Base-by-base conservation (phyloP, 2,888 invertebrate species). In the Lathronympha strigana region DNA sequence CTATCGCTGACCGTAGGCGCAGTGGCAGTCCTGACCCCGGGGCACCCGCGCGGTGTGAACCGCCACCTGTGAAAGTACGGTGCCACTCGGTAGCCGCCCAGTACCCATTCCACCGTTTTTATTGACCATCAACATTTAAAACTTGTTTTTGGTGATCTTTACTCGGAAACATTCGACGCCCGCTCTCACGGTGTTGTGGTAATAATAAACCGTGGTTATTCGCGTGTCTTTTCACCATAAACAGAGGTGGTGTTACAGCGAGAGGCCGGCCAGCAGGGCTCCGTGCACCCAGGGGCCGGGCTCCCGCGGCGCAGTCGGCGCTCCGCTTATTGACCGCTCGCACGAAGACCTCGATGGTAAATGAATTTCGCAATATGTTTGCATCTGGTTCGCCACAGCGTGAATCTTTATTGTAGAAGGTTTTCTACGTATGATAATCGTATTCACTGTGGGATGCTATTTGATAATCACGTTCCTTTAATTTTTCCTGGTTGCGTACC, bases 111-210 rank as follows among this genome's bases (percentile, higher is more conserved):
- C 77, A 76, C 78, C 77, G 81, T 83, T 83, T 88, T 90, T 90
- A 90, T 89, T 87, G 84, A 82, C 88, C 87, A 88, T 89, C 87
- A 88, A 82, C 83, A 87, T 90, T 89, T 88, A 72, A 78, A 87
- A 88, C 84, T 23, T 23, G 83, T 79, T 73, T 77, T 83, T 84
- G 82, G 86, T 87, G 82, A 77, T 80, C 76, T 80, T 82, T 88
- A 86, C 85, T 79, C 76, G 81, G 86, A 88, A 87, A 76, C 72
- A 78, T 76, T 77, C 77, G 78, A 75, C 69, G 74, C 68, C 68
- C 79, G 80, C 78, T 90, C 87, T 86, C 88, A 89, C 90, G 89
- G 83, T 84, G 72, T 82, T 82, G 79, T 83, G 72, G 70, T 72
- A 76, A 77, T 81, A 76, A 80, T 81, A 78, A 80, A 77, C 74